A percentile compares a stretch with the other conserved stretches of the same genome.
These are phyloP conservation scores for Ciconia boyciana DNA, from an alignment of 2,113 vertebrate genomes.

Conservation along the genomic window DNA sequence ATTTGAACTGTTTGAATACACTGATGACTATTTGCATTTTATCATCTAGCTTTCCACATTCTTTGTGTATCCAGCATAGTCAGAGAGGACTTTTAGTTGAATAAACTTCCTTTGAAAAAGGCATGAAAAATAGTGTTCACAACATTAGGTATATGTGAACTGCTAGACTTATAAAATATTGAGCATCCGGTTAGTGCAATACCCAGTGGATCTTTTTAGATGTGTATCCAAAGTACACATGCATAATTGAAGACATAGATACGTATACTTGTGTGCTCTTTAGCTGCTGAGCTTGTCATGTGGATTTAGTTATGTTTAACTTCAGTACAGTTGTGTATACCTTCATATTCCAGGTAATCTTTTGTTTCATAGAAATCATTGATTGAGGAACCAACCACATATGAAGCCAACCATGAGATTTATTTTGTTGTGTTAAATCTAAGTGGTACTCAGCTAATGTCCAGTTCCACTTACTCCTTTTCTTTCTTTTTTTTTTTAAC, in stretches of 20 bases:
- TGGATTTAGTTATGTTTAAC: conserved; percentile 11
- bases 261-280: neutral
- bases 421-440: neutral
- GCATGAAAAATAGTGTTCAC: neutral
- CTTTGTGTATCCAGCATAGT: neutral
- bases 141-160: neutral
- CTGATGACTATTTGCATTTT: neutral
- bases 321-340: neutral
- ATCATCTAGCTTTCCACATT: neutral
- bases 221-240: neutral
- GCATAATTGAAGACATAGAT: conserved; percentile 11
- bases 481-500: neutral
- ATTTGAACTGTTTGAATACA: neutral
- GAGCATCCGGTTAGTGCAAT: conserved; percentile 4
- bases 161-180: conserved; percentile 6
- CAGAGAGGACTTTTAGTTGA: neutral
- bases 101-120: neutral
- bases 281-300: neutral
- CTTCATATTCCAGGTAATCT: neutral
- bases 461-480: neutral
- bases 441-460: neutral
- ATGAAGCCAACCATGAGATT: rapidly evolving
- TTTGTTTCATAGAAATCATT: neutral
- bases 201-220: neutral
- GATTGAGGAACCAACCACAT: neutral